Evolutionary conservation across 2,888 invertebrate genomes (phyloP).

Genomic region (Patella ulyssiponensis): DNA sequence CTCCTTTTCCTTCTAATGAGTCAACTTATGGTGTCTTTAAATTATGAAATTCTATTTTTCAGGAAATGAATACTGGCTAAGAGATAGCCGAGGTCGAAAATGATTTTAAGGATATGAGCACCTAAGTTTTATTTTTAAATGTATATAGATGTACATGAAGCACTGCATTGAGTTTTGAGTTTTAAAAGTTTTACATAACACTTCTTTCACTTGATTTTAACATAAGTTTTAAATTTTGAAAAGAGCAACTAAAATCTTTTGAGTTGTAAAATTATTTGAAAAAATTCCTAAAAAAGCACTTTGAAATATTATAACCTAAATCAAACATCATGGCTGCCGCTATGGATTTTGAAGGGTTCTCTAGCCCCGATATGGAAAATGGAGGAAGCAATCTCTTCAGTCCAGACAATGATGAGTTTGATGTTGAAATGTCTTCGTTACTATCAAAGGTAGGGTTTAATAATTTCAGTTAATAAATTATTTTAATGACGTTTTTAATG

Average conservation of each 20-base stretch:
- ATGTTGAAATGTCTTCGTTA: slow-evolving; percentile 51
- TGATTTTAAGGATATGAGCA: slow-evolving; percentile 24
- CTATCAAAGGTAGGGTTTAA: slow-evolving; percentile 51
- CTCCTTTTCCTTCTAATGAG: neutral
- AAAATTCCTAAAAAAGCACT: no score
- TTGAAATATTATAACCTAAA: slow-evolving; percentile 21
- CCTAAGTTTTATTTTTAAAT: neutral
- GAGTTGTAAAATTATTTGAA: no score
- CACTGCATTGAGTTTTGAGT: no score
- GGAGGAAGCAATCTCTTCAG: slow-evolving; percentile 57
- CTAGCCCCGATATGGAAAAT: slow-evolving; percentile 49
- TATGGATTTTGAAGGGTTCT: slow-evolving; percentile 41
- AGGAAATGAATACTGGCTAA: neutral
- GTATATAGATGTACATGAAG: no score
- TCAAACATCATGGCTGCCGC: slow-evolving; percentile 45
- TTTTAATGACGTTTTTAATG: neutral
- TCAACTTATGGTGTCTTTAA: neutral
- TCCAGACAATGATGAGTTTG: slow-evolving; percentile 49
- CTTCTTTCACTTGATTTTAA: no score
- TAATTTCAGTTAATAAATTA: neutral
- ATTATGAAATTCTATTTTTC: slow-evolving; percentile 4
- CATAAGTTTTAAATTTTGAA: no score
- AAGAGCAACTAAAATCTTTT: no score
- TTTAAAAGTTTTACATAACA: no score
- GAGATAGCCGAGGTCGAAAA: neutral